Conservation (phyloP, 2,113 vertebrate species). For the Gallinago media region DNA sequence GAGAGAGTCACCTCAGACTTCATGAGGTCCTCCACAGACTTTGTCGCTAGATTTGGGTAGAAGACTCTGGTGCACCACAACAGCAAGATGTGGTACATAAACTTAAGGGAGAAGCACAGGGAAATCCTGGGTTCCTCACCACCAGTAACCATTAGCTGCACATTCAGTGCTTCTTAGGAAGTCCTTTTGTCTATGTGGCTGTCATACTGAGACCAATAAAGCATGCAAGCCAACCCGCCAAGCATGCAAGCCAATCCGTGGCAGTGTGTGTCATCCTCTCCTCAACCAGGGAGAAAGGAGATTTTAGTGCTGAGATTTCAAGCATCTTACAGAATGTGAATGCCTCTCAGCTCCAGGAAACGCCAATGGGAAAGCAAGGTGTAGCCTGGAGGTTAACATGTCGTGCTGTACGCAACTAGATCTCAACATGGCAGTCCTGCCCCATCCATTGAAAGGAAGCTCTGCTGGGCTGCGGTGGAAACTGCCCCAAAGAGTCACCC, state of each 20-base stretch:
- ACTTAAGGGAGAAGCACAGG: background rate
- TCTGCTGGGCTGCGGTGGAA: background rate
- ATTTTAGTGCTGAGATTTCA: background rate
- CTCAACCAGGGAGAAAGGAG: background rate
- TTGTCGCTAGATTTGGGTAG: background rate
- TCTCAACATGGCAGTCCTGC: background rate
- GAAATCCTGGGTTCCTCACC: background rate
- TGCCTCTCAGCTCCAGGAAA: background rate
- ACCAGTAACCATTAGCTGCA: background rate
- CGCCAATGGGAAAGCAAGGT: background rate
- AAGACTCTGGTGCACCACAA: background rate
- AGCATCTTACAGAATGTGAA: background rate
- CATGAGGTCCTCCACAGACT: background rate
- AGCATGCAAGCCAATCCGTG: background rate
- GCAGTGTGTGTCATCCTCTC: background rate
- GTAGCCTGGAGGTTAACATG: background rate
- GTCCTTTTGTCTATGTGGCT: background rate
- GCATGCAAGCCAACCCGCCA: background rate
- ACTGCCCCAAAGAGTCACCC: background rate
- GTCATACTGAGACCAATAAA: background rate
- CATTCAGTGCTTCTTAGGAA: background rate
- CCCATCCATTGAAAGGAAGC: background rate
- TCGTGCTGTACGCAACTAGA: accelerated
- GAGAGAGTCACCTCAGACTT: background rate
- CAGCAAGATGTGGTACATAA: background rate